Evolutionary conservation across 2,113 vertebrate genomes (phyloP), one percentile per base, ranked within the genome.

Genomic region (Siniperca chuatsi): DNA sequence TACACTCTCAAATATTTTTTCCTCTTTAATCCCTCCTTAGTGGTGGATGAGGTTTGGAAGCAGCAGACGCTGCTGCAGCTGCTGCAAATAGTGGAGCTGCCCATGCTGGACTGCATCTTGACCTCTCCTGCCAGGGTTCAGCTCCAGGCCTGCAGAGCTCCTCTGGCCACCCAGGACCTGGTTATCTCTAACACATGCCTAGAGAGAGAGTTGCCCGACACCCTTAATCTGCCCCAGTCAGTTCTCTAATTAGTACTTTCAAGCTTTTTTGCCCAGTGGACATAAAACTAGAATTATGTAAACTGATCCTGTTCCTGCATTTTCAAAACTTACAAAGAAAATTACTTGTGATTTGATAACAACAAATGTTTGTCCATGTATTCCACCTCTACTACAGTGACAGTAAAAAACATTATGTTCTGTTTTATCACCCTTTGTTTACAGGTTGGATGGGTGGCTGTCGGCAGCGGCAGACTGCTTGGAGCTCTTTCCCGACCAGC

Each of bases 401-500:
- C 70, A 29, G 6, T 29, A 20, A 48, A n/a, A 18, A 33, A 4
- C 8, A 57, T 46, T 48, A 29, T 42, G 3, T 44, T 40, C 2
- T 60, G 3, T 87, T 55, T 81, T 8, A n/a, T 58, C 42, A 4
- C 23, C 57, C 46, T 76, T 48, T 29, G 1, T 9, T 33, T 35
- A 52, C 66, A 98, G 97, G 66, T 81, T 95, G 90, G 96, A 97
- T 78, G 88, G 68, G 8, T 98, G 97, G 97, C 94, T 98, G 79
- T 91, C 73, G 42, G 95, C 96, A 58, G 96, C 97, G 8, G 85
- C 95, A 67, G 96, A 97, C 85, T 97, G 96, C 82, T 92, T 98
- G 86, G 97, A 98, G 79, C 96, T 96, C 92, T 97, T 97, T 84
- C 97, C 97, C 9, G 96, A 97, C 91, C 94, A 97, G 46, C 91